Evolutionary conservation across 1,140 invertebrate species (phyloP), one percentile per base, ranked within the genome.

Genomic region (Myzus persicae): DNA sequence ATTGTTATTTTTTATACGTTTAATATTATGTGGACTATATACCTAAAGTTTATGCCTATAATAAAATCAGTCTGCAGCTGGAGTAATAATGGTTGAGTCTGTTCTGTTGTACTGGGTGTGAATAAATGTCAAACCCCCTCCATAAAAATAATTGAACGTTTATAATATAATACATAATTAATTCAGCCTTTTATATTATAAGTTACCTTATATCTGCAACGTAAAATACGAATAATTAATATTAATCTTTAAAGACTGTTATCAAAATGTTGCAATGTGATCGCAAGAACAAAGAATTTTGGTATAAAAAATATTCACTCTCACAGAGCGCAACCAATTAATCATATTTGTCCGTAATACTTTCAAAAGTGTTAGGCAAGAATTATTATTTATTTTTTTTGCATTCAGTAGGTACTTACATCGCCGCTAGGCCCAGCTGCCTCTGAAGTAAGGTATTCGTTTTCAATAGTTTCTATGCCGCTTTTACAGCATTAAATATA

Each of bases 161-260:
- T 76, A 18, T n/a, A 76, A 18, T n/a, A 76, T 14, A 76, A 76
- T n/a, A 76, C 59, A 76, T 76, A 76, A 76, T n/a, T 76, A n/a
- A 76, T n/a, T 76, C 14, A 76, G 3, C 5, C 14, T 76, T n/a
- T 76, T 76, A 76, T 76, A 76, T 76, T 67, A 14, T 76, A 67
- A 67, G 59, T 76, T 76, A 76, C 59, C 14, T 76, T 76, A 76
- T 76, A 76, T 76, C 14, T n/a, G n/a, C 18, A 76, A 76, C n/a
- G 59, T 5, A 76, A 76, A 76, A 76, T 18, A n/a, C 59, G 59
- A n/a, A 18, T 76, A 76, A 76, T 76, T 76, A n/a, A 76, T n/a
- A 76, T 76, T 76, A 76, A 76, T 76, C n/a, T 76, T 76, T 76
- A 76, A 76, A 76, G 14, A n/a, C n/a, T 76, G 59, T n/a, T 76